Base-by-base conservation (phyloP, 2,113 vertebrate genomes). In the Trogon surrucura region DNA sequence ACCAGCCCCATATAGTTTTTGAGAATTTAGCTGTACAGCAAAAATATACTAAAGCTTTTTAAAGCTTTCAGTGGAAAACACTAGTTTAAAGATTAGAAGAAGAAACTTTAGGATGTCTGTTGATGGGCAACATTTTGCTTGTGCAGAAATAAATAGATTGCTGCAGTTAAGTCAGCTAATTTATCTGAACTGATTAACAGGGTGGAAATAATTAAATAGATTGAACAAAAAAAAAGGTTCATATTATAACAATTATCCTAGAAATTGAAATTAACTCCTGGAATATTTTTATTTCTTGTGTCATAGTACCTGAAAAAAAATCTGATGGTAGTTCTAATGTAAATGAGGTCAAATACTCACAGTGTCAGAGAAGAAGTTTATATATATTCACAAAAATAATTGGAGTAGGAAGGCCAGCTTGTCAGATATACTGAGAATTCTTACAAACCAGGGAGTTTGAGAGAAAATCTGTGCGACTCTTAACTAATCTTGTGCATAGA, bases 311-410 rank as follows among this genome's bases (percentile, higher is more conserved):
- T 85, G 64, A 93, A 91, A 57, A 50, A 66, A 70, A 50, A 54
- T 19, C 60, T 89, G 92, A 71, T 92, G 48, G 48, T 56, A n/a
- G 9, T 77, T 87, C 72, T 91, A n/a, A 47, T 82, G 18, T 91
- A 93, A 84, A 94, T 95, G 57, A 86, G 51, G 48, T 93, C 94
- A 92, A 80, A 77, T 84, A 60, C 78, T 94, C 71, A 85, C 41
- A 80, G 54, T 94, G 65, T 82, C 74, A 81, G 71, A 80, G 30
- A 34, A 66, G 21, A 26, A 85, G 13, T 92, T 97, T 85, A 47
- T 95, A 85, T 87, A 70, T 93, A 95, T 80, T 93, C 85, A 86
- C 83, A 91, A 92, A 69, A 96, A 41, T 94, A 95, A 95, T 87
- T 93, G 88, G 85, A 97, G 30, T 91, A 84, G 61, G 91, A 96